Evolutionary conservation across 30 jellyfish, hydroid and myxozoan species (phyloP).

Genomic region (Pelagia noctiluca): DNA sequence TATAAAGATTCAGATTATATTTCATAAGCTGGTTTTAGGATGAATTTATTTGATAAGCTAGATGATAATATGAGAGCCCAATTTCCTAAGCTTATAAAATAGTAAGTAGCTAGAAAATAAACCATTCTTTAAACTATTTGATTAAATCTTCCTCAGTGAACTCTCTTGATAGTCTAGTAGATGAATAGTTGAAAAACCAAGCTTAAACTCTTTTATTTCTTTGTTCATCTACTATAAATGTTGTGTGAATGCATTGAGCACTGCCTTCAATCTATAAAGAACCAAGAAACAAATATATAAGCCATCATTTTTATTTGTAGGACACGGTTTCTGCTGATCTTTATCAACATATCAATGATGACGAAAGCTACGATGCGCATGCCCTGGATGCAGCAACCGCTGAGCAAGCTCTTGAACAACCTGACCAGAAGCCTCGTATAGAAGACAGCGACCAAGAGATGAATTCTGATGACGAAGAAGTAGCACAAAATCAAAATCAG

Average conservation of each 20-base stretch:
- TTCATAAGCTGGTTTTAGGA: neutral
- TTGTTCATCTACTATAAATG: no score
- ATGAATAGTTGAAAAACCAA: neutral
- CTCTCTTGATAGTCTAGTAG: no score
- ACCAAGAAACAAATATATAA: no score
- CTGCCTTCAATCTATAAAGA: no score
- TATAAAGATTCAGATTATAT: neutral
- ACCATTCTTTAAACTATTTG: no score
- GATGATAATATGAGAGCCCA: no score
- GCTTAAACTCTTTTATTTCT: no score
- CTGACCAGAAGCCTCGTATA: neutral
- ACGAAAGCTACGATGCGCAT: slow-evolving; percentile 64
- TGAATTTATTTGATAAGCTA: neutral
- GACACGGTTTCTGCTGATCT: slow-evolving; percentile 53
- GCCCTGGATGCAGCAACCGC: slow-evolving; percentile 88
- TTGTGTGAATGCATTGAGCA: no score
- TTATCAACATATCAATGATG: slow-evolving; percentile 74
- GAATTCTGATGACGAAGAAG: slow-evolving; percentile 45
- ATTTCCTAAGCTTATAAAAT: no score
- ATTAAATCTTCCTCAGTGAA: no score
- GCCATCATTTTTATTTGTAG: neutral
- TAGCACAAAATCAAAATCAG: neutral
- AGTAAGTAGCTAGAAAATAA: no score
- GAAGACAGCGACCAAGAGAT: slow-evolving; percentile 54
- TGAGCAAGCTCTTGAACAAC: slow-evolving; percentile 60